Percentiles rank a stretch among this genome's conserved stretches.
These are phyloP conservation scores for Hydroisotoma schaefferi DNA, from an alignment of 2,888 invertebrate genomes.

Conservation along the genomic window DNA sequence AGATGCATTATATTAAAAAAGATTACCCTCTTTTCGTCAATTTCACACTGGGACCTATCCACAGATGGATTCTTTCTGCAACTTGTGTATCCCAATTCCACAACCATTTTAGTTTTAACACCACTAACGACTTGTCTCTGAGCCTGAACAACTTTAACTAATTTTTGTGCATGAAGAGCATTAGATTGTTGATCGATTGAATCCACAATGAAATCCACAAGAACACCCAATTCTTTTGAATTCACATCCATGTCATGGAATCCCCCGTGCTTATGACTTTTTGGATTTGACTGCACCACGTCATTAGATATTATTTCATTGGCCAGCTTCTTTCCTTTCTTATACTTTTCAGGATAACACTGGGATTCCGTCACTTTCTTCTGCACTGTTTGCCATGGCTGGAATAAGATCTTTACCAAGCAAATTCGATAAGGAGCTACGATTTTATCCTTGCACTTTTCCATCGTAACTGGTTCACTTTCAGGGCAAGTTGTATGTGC, in stretches of 20 bases:
- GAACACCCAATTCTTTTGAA: slow-evolving; percentile 42
- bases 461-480: slow-evolving; percentile 22
- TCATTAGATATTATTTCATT: slow-evolving; percentile 19
- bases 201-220: slow-evolving; percentile 45
- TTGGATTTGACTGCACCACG: neutral
- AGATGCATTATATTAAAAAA: neutral
- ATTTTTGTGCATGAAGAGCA: slow-evolving; percentile 48
- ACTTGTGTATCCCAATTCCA: slow-evolving; percentile 59
- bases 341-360: slow-evolving; percentile 46
- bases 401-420: slow-evolving; percentile 44
- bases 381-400: slow-evolving; percentile 47
- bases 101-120: slow-evolving; percentile 59
- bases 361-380: slow-evolving; percentile 49
- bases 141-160: slow-evolving; percentile 47
- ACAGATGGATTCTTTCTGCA: slow-evolving; percentile 53
- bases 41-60: slow-evolving; percentile 37
- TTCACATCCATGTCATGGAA: slow-evolving; percentile 35
- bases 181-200: slow-evolving; percentile 48
- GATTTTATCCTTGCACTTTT: slow-evolving; percentile 39
- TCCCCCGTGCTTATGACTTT: slow-evolving; percentile 36
- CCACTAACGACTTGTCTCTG: slow-evolving; percentile 56
- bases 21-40: slow-evolving; percentile 35
- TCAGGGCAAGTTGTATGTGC: slow-evolving; percentile 55
- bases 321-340: slow-evolving; percentile 36
- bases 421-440: slow-evolving; percentile 36